Conservation (phyloP, 2,113 vertebrate genomes). For the Alligator mississippiensis region DNA sequence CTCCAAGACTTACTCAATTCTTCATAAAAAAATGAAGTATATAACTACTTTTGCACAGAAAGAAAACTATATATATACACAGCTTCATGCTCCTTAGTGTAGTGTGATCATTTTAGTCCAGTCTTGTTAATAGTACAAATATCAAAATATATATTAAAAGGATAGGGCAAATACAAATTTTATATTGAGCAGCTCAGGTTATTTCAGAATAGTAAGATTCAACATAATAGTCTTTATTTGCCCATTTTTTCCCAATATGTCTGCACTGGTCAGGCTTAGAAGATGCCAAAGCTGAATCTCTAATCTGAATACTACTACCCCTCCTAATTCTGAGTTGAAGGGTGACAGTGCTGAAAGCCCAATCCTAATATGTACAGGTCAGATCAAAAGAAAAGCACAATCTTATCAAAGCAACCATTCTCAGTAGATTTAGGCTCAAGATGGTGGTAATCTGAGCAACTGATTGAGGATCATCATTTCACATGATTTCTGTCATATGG, state of each 20-base stretch:
- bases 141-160: neutral
- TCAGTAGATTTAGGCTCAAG: neutral
- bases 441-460: neutral
- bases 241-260: neutral
- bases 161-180: neutral
- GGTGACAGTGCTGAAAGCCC: neutral
- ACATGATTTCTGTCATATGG: rapidly evolving
- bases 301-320: neutral
- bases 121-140: neutral
- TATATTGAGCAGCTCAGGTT: neutral
- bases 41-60: neutral
- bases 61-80: neutral
- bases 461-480: neutral
- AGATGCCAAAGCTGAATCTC: rapidly evolving
- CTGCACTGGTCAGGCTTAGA: neutral
- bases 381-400: neutral
- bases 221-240: neutral
- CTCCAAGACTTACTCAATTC: neutral
- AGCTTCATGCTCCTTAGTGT: neutral
- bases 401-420: neutral
- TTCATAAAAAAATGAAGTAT: neutral
- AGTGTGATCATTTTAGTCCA: neutral
- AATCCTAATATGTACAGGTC: neutral
- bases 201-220: neutral
- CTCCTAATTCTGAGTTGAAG: neutral